phyloP scores from a whole-genome alignment of 2,113 vertebrate genomes.

The Cygnus buccinator region DNA sequence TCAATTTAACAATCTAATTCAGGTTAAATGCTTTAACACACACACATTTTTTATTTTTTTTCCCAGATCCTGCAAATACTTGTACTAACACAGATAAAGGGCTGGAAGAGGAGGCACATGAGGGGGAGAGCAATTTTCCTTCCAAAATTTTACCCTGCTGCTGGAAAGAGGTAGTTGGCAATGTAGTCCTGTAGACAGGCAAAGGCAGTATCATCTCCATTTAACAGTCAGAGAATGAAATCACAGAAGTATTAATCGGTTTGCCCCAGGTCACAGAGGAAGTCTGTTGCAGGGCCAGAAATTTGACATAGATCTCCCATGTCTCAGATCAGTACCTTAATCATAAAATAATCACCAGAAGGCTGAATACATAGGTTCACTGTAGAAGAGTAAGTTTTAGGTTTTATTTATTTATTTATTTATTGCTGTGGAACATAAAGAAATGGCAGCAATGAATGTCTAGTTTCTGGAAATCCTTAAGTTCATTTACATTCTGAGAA shows the following conservation, averaged over 20 bases:
- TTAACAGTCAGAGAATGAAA: background rate
- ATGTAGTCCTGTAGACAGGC: background rate
- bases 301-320: background rate
- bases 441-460: background rate
- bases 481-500: background rate
- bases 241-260: background rate
- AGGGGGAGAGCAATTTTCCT: background rate
- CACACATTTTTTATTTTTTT: rapidly evolving
- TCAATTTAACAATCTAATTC: background rate
- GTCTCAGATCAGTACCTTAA: background rate
- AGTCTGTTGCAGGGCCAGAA: conserved; percentile 2
- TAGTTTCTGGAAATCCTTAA: background rate
- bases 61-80: background rate
- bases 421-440: background rate
- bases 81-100: background rate
- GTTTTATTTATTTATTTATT: background rate
- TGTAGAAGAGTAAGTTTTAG: background rate
- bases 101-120: background rate
- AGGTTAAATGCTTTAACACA: background rate
- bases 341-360: background rate
- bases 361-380: background rate
- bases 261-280: background rate
- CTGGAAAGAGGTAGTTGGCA: background rate
- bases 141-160: background rate
- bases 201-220: background rate